Conservation (phyloP, 2,888 invertebrate species). For the Venusia cambrica region DNA sequence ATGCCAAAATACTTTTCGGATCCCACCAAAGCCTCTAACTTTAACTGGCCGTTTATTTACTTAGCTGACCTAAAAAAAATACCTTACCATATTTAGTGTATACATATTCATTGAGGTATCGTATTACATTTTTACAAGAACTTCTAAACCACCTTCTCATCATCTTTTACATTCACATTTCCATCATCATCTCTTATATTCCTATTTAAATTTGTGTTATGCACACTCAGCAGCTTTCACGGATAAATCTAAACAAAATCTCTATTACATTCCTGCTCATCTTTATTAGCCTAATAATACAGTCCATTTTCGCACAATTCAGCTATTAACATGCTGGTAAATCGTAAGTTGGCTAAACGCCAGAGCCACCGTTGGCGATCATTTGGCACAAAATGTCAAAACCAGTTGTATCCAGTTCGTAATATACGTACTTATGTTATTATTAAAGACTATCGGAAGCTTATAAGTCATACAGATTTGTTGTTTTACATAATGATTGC, state of each 20-base stretch:
- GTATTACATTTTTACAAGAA: no score
- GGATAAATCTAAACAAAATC: conserved; percentile 16
- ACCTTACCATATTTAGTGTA: no score
- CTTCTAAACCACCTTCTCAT: no score
- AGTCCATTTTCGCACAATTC: conserved; percentile 32
- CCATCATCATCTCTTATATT: conserved; percentile 8
- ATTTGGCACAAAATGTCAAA: conserved; percentile 52
- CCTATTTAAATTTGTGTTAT: conserved; percentile 17
- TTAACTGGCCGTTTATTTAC: no score
- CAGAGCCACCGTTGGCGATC: conserved; percentile 39
- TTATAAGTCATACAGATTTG: no score
- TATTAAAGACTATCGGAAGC: no score
- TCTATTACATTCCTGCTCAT: conserved; percentile 14
- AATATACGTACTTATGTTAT: no score
- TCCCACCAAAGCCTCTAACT: no score
- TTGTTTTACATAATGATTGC: no score
- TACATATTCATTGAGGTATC: no score
- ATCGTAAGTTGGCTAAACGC: conserved; percentile 36
- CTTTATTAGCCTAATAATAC: conserved; percentile 23
- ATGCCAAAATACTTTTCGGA: no score
- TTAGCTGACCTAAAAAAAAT: no score
- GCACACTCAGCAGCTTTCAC: conserved; percentile 12
- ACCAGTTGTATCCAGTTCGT: conserved; percentile 20
- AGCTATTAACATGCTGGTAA: conserved; percentile 6
- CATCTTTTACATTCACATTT: conserved; percentile 5